A percentile compares a stretch with the other conserved stretches of the same genome.
phyloP scores from a whole-genome alignment of 2,888 invertebrate genomes.

The Pasiphila rectangulata region DNA sequence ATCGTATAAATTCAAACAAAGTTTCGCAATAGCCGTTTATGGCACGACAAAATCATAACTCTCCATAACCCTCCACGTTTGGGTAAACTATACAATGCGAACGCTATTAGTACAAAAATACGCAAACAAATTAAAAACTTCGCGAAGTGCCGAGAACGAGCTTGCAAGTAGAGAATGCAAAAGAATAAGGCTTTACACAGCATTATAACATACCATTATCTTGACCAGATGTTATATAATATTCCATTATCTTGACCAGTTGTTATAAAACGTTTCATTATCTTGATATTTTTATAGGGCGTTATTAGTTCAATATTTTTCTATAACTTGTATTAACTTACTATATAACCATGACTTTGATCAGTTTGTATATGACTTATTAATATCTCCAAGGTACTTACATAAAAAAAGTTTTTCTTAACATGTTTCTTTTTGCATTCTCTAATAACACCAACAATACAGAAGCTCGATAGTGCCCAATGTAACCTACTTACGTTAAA shows the following conservation, averaged over 20 bases:
- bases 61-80: constrained; percentile 2
- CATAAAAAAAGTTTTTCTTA: not conserved
- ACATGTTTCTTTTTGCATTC: constrained; percentile 12
- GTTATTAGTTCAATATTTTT: no score
- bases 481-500: constrained; percentile 62
- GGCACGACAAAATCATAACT: constrained; percentile 48
- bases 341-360: no score
- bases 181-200: no score
- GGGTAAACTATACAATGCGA: constrained; percentile 39
- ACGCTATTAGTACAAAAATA: constrained; percentile 43
- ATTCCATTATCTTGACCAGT: constrained; percentile 10
- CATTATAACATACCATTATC: constrained; percentile 13
- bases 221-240: constrained; percentile 4
- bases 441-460: constrained; percentile 22
- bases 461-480: constrained; percentile 56
- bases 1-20: constrained; percentile 49
- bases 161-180: constrained; percentile 24
- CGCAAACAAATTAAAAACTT: constrained; percentile 43
- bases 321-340: no score
- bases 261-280: no score
- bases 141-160: constrained; percentile 51
- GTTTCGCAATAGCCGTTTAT: constrained; percentile 47
- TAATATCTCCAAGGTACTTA: no score
- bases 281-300: no score
- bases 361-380: no score